Conservation (phyloP, 2,888 invertebrate species). For the Euproctis similis region DNA sequence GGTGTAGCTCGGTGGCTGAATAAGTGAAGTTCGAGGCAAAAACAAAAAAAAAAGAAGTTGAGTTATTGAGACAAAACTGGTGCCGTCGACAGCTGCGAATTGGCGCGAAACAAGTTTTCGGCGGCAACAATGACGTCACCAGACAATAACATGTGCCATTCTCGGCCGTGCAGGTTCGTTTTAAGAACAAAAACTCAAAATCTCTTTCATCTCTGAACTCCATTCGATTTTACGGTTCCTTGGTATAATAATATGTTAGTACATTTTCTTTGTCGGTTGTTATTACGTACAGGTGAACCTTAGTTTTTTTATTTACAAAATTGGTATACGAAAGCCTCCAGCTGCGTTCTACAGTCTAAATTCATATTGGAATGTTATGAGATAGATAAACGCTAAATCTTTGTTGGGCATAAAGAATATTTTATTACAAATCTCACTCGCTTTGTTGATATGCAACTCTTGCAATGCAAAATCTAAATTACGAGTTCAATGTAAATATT, state of each 20-base stretch:
- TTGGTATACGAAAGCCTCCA: too few species aligned
- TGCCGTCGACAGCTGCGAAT: constrained; percentile 72
- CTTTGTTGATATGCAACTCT: too few species aligned
- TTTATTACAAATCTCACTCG: too few species aligned
- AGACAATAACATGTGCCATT: constrained; percentile 59
- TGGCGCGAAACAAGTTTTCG: constrained; percentile 69
- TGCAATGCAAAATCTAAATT: too few species aligned
- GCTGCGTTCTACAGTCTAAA: too few species aligned
- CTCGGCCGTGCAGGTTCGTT: constrained; percentile 35
- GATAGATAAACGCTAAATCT: too few species aligned
- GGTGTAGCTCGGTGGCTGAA: constrained; percentile 57
- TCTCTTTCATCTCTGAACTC: constrained; percentile 38
- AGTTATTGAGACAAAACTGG: constrained; percentile 49
- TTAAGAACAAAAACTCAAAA: constrained; percentile 44
- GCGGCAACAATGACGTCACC: constrained; percentile 62
- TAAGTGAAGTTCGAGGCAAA: constrained; percentile 37
- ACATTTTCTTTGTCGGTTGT: constrained; percentile 17
- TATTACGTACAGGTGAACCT: constrained; percentile 26
- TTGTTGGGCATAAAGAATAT: too few species aligned
- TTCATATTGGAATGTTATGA: too few species aligned
- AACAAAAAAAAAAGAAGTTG: constrained; percentile 40
- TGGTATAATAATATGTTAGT: constrained; percentile 35
- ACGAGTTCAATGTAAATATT: too few species aligned
- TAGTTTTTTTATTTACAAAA: too few species aligned
- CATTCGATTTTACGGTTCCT: constrained; percentile 50